phyloP scores from a whole-genome alignment of 2,888 invertebrate genomes.

The Anoplius nigerrimus region DNA sequence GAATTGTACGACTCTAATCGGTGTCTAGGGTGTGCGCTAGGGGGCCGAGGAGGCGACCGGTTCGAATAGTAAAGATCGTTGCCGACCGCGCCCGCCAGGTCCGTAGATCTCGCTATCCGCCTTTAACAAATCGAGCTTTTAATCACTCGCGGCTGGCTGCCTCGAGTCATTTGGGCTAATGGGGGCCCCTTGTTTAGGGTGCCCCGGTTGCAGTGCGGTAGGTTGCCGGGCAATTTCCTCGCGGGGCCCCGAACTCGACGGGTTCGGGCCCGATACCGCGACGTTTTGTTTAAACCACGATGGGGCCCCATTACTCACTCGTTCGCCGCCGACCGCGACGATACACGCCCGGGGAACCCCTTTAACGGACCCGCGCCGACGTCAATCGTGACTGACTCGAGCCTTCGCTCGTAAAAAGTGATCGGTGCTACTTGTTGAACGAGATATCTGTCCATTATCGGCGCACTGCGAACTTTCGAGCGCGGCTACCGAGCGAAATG shows the following conservation, averaged over 20 bases:
- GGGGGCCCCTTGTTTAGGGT: conserved; percentile 66
- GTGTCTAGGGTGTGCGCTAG: no score
- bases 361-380: background rate
- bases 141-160: conserved; percentile 69
- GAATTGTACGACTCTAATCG: no score
- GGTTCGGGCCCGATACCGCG: conserved; percentile 36
- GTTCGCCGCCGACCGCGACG: conserved; percentile 30
- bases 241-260: conserved; percentile 8
- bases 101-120: conserved; percentile 26
- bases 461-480: no score
- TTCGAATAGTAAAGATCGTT: no score
- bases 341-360: background rate
- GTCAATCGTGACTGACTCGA: no score
- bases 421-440: no score
- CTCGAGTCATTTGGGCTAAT: conserved; percentile 65
- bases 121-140: conserved; percentile 71
- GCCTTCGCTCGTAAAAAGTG: no score
- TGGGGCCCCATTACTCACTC: conserved; percentile 64
- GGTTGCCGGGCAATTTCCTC: conserved; percentile 60
- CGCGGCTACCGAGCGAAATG: no score
- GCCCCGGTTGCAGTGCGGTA: conserved; percentile 59
- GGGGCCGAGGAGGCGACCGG: no score
- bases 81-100: background rate
- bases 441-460: no score
- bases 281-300: conserved; percentile 62